Base-by-base conservation (phyloP, 2,888 invertebrate genomes). In the Sarcophaga variegata region DNA sequence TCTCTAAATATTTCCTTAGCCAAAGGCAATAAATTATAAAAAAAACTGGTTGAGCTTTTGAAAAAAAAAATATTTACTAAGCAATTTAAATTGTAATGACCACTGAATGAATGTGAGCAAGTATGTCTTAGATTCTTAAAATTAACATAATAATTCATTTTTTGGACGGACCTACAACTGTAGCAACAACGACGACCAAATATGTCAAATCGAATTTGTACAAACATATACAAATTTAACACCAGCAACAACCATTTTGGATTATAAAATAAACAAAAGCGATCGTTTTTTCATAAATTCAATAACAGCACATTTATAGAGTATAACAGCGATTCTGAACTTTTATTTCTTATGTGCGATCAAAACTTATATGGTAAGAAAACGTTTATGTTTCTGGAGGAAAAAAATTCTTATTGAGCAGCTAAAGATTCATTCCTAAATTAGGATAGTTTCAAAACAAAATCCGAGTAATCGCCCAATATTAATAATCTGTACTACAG, bases 161-260 rank as follows among this genome's bases (percentile, higher is more conserved):
- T 74, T 59, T 37, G 12, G 20, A 14, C 17, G 47, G 47, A 60
- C 20, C 60, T 49, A 63, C 37, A 47, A 22, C 12, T 2, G 49
- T 17, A 54, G n/a, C 10, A 49, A 62, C 66, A 83, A 81, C 77
- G 6, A 37, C 37, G 6, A 37, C 37, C 37, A 79, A 70, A 82
- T 70, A 84, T 89, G 89, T 89, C 85, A 89, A 85, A 88, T 88
- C 83, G 84, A 89, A 88, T 89, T 89, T 89, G 89, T 81, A 83
- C 79, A 60, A 87, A 85, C 87, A 86, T 87, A 87, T 87, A 84
- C 85, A 81, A 89, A 88, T 76, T 88, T 86, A 86, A 88, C 88
- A 88, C 89, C 87, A 87, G 63, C 76, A 70, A 59, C 54, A 72
- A 20, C 59, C 49, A 64, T 4, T 45, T 37, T 37, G 17, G 59